Base-by-base conservation (phyloP, 2,888 invertebrate species). In the Marronus borbonicus region DNA sequence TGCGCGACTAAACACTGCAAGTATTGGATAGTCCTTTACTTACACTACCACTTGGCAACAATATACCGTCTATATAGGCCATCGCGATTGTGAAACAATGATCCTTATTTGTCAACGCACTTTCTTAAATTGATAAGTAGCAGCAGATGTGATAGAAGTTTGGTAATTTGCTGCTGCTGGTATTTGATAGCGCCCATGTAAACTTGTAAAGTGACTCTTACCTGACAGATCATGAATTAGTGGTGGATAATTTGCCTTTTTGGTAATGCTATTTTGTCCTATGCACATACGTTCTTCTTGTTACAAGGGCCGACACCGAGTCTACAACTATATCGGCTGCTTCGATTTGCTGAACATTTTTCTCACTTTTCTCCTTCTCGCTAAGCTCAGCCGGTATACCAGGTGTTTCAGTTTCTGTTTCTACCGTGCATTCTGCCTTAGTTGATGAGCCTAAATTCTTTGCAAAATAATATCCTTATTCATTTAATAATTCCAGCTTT, bases 181-280 rank as follows among this genome's bases (percentile, higher is more conserved):
- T 5, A 87, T 84, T n/a, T n/a, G n/a, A n/a, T n/a, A n/a, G n/a
- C 85, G 84, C 0, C 85, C 87, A 78, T 87, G 86, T 2, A 88
- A 66, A 3, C 76, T 81, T 3, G 84, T 83, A 65, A 87, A 64
- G 83, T 20, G 3, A 28, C 69, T 79, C 28, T 82, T 81, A 1
- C 84, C 80, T 55, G 86, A 58, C 44, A 83, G 82, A 20, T 87
- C 85, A 17, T 85, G 82, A 3, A 55, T 0, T n/a, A n/a, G n/a
- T n/a, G n/a, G n/a, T n/a, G 86, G 86, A 76, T 85, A 85, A 3
- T 81, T 65, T 76, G 86, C 84, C 4, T 84, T 82, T 0, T 83
- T n/a, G 0, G 85, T 86, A 0, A 81, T 79, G 1, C 72, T 66
- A 78, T 88, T 88, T 5, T 87, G 78, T 39, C 68, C 70, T 8